Evolutionary conservation across 30 jellyfish, hydroid and myxozoan species (phyloP), one percentile per base, ranked within the genome.

Genomic region (Rhopilema esculentum): DNA sequence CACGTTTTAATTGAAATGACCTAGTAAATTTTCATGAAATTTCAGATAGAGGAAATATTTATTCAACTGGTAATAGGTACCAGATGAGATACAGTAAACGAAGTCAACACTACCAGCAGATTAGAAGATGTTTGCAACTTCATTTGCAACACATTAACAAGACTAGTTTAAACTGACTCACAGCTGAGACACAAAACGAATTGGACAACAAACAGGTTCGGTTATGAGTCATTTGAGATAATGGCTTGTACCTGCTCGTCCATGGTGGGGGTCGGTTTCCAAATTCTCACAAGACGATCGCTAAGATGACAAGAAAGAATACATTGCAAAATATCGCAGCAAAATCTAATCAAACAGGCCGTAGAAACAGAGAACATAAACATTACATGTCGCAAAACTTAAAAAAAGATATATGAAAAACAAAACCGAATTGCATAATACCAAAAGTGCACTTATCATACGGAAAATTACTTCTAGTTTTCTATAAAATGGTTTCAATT

Each of bases 201-300:
- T n/a, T n/a, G n/a, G n/a, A n/a, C n/a, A n/a, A n/a, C n/a, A n/a
- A n/a, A n/a, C n/a, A n/a, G n/a, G n/a, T n/a, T n/a, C n/a, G 28
- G 72, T 21, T 67, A 67, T 48, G 7, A 2, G 52, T 18, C 25
- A 29, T 18, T 69, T 12, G 21, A n/a, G 8, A 19, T 69, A 50
- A 79, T 48, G 12, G 48, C 89, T 23, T 77, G 63, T 22, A 91
- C 89, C 57, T 86, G 91, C 12, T 87, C 98, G 28, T 86, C 97
- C 80, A 92, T 51, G 16, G 91, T 77, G 7, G 83, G 84, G 23
- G 98, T 77, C 17, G 98, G 98, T 52, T 92, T 87, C 98, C 98
- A 92, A 16, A 92, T 87, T 52, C 98, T 91, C 23, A 92, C 97
- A 0, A 92, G 91, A 23, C 98, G 98, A 71, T 92, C 98, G 69